Evolutionary conservation across 1,140 invertebrate species (phyloP).

Genomic region (Dreissena rostriformis): DNA sequence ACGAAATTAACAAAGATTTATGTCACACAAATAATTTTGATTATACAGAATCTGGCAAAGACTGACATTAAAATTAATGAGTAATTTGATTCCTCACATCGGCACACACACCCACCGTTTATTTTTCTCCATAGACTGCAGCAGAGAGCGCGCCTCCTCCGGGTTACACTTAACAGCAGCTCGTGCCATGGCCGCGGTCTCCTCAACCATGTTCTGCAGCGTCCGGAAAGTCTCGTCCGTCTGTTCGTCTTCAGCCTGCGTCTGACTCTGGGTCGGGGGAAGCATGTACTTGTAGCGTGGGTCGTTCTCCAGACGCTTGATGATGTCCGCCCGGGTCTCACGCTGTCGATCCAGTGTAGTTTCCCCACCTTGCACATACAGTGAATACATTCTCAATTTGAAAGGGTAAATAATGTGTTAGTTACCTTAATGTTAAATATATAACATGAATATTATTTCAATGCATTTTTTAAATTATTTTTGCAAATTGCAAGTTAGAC

Average conservation of each 20-base stretch:
- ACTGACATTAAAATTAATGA: too few species aligned
- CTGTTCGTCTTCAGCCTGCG: slow-evolving; percentile 18
- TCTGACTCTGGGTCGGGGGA: slow-evolving; percentile 10
- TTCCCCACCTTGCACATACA: not conserved
- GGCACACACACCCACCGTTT: slow-evolving; percentile 5
- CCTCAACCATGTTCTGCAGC: slow-evolving; percentile 66
- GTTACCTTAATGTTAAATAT: too few species aligned
- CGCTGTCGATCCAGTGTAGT: slow-evolving; percentile 1
- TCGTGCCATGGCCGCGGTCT: slow-evolving; percentile 69
- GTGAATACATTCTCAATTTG: not conserved
- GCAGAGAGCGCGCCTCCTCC: slow-evolving; percentile 53
- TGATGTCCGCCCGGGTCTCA: slow-evolving; percentile 30
- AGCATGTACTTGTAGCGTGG: slow-evolving; percentile 49
- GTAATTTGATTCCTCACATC: slow-evolving; percentile 3
- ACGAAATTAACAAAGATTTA: too few species aligned
- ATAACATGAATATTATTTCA: too few species aligned
- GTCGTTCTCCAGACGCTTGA: slow-evolving; percentile 48
- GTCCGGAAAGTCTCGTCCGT: slow-evolving; percentile 35
- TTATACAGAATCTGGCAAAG: too few species aligned
- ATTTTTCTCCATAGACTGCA: slow-evolving; percentile 57
- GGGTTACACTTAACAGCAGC: slow-evolving; percentile 67
- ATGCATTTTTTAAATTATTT: too few species aligned
- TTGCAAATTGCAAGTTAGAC: too few species aligned
- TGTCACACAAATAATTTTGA: too few species aligned
- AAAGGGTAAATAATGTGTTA: not conserved